Evolutionary conservation across 1,140 invertebrate genomes (phyloP), one percentile per base, ranked within the genome.

Genomic region (Drosophila insularis): DNA sequence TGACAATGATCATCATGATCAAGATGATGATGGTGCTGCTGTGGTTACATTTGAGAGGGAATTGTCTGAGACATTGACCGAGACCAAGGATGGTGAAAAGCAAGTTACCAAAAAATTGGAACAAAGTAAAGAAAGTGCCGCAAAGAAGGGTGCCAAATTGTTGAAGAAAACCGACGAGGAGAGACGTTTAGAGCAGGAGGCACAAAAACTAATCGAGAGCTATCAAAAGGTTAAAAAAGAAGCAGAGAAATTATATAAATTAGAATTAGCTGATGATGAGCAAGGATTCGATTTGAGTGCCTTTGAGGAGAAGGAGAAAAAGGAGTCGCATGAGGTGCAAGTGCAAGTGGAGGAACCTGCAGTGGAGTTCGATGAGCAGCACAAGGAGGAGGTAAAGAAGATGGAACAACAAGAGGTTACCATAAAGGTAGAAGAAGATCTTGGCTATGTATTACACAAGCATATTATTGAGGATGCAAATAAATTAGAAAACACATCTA

Each of bases 181-280:
- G 60, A 76, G 84, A 2, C 82, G 80, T 5, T 71, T 91, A 0
- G 90, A 91, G 55, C 68, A 87, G 67, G 90, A 91, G 74, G 90
- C 90, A 2, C 90, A 91, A 14, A 90, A 91, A 63, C 63, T 91
- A 5, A 91, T 91, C 19, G 90, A 91, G 21, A 91, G 90, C 61
- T 91, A 91, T 70, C 90, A 91, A 59, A 91, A 91, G 50, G 90
- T 91, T 7, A 90, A 86, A 23, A 91, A 91, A 55, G 90, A 91
- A 31, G 87, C 90, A 0, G 90, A 91, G 40, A 78, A 79, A 46
- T 35, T 91, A 10, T 80, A 84, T 55, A 80, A 80, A 14, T 71
- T 76, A 6, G 72, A 87, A 62, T 61, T 74, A 40, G 74, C 68
- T 4, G 89, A 85, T 19, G 90, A 91, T 21, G 78, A 89, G 55